These are phyloP conservation scores for Platalea minor DNA, from an alignment of 2,797 vertebrate genomes.

Conservation along the genomic window DNA sequence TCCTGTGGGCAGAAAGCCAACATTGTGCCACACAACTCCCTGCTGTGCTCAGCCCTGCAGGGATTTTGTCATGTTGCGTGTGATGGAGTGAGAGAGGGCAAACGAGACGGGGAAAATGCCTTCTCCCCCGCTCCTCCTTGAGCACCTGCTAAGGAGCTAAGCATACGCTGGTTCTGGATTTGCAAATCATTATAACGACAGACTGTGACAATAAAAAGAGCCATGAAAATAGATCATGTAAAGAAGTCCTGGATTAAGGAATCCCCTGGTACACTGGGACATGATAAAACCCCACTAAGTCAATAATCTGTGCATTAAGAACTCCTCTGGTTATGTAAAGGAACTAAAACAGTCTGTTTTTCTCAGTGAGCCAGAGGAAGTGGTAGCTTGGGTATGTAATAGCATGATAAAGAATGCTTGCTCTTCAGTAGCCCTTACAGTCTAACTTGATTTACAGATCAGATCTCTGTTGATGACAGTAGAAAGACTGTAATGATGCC, in stretches of 20 bases:
- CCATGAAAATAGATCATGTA: slow-evolving; percentile 58
- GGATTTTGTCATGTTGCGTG: background rate
- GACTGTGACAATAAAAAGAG: slow-evolving; percentile 43
- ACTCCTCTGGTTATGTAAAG: slow-evolving; percentile 53
- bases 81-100: background rate
- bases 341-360: slow-evolving; percentile 19
- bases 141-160: slow-evolving; percentile 11
- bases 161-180: background rate
- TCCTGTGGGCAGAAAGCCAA: background rate
- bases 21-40: background rate
- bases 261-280: slow-evolving; percentile 46
- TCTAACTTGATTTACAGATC: slow-evolving; percentile 64
- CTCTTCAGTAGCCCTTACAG: slow-evolving; percentile 24
- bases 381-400: background rate
- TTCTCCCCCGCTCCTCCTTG: background rate
- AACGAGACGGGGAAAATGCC: background rate
- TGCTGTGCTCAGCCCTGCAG: background rate
- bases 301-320: slow-evolving; percentile 67
- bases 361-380: slow-evolving; percentile 9
- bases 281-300: slow-evolving; percentile 58
- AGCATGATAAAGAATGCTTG: slow-evolving; percentile 42
- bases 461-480: slow-evolving; percentile 55
- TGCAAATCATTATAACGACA: slow-evolving; percentile 47
- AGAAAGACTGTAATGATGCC: slow-evolving; percentile 49
- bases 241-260: slow-evolving; percentile 58